Conservation (phyloP, 2,113 vertebrate genomes). For the Agelaius tricolor region DNA sequence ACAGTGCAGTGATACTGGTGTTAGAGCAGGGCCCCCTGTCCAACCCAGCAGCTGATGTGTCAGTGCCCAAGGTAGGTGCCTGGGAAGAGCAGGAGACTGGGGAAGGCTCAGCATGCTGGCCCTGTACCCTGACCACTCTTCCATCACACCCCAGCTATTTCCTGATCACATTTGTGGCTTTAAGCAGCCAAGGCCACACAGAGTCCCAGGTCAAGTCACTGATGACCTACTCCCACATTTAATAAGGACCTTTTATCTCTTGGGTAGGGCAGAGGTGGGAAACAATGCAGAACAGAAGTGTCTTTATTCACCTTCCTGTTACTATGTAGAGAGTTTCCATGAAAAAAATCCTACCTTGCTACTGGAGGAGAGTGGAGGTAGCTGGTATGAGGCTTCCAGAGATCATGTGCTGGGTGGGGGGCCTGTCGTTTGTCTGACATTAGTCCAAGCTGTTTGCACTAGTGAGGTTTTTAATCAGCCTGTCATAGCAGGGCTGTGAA, state of each 20-base stretch:
- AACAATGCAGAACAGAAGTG: background rate
- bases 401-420: background rate
- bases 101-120: accelerated
- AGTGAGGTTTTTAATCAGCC: background rate
- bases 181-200: background rate
- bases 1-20: background rate
- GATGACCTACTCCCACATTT: background rate
- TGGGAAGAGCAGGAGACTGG: background rate
- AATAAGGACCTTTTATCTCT: background rate
- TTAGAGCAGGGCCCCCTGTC: background rate
- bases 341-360: background rate
- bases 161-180: background rate
- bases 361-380: accelerated
- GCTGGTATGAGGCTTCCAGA: background rate
- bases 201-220: background rate
- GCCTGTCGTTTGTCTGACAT: no score
- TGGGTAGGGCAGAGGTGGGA: background rate
- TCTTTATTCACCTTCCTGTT: background rate
- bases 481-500: background rate
- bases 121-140: background rate
- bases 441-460: background rate
- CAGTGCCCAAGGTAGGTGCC: accelerated
- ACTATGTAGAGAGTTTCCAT: background rate
- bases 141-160: background rate
- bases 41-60: background rate